Evolutionary conservation across 2,113 vertebrate genomes (phyloP), one percentile per base, ranked within the genome.

Genomic region (Onychostoma macrolepis): DNA sequence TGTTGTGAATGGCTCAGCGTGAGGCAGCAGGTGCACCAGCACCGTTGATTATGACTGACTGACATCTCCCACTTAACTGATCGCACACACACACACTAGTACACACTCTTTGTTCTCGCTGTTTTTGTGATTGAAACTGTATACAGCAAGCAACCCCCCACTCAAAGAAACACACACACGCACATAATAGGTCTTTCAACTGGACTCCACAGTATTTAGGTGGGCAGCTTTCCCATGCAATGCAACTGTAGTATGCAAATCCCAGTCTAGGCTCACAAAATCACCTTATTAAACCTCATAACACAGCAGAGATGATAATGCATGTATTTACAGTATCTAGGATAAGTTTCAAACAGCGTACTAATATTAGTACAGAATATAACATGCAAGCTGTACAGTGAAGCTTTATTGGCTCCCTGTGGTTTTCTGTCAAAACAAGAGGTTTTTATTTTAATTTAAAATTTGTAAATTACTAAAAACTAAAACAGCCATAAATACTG

Each of bases 21-120:
- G 80, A 48, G 63, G 63, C 28, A 36, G 80, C 80, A 83, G 80
- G 80, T 83, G 80, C 80, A 83, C 43, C 28, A 15, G 43, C 43
- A 21, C 28, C 6, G 28, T 48, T 50, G 43, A 69, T 48, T 50
- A 50, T 24, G 10, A 71, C 43, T 24, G 41, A 71, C 28, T 83
- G 75, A 78, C 75, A 48, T 45, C 80, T 83, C 63, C 15, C 9
- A 48, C 58, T 69, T 83, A 48, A 82, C 15, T 12, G 38, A 28
- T 33, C 2, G n/a, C 15, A 33, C 30, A 80, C n/a, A 41, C 61
- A 69, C n/a, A 83, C 38, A 83, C n/a, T 21, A 65, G 15, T 6
- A 53, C 7, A 7, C 30, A 19, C 28, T 36, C 21, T 72, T 41
- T 72, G 67, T 38, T 84, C 48, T 84, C 50, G 24, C 30, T 38